Percentiles rank a stretch among this genome's conserved stretches.
Conservation (phyloP, 2,797 vertebrate genomes). For the Protosalanx chinensis region DNA sequence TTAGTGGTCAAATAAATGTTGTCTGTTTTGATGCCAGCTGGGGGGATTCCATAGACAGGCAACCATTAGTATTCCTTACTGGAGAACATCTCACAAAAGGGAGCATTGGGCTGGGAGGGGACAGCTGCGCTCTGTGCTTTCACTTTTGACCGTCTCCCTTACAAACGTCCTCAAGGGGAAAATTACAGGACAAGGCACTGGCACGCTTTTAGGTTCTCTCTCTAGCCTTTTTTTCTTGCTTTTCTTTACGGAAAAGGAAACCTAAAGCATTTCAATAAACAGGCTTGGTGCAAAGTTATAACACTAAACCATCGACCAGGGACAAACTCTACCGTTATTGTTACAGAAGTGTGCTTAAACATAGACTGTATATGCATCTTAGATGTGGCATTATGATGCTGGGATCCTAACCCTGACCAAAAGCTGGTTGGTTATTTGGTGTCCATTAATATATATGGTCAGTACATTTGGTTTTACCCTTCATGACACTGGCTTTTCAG, state of each 20-base stretch:
- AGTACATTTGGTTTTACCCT: slow-evolving; percentile 7
- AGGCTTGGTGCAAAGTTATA: slow-evolving; percentile 43
- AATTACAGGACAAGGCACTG: slow-evolving; percentile 69
- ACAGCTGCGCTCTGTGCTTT: slow-evolving; percentile 73
- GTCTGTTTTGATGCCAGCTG: slow-evolving; percentile 69
- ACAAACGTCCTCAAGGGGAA: slow-evolving; percentile 59
- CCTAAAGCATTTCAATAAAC: slow-evolving; percentile 49
- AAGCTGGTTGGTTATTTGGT: slow-evolving; percentile 27
- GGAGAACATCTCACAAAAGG: slow-evolving; percentile 63
- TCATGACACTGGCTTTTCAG: slow-evolving; percentile 24
- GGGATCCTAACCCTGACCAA: slow-evolving; percentile 30
- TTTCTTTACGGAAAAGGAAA: slow-evolving; percentile 55
- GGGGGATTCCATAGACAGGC: slow-evolving; percentile 52
- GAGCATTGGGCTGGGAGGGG: slow-evolving; percentile 56
- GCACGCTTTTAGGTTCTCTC: slow-evolving; percentile 54
- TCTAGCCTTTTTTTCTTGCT: slow-evolving; percentile 28
- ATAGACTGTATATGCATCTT: slow-evolving; percentile 28
- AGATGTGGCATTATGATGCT: slow-evolving; percentile 40
- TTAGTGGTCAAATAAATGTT: slow-evolving; percentile 60
- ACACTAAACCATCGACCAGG: slow-evolving; percentile 33
- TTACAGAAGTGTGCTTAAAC: slow-evolving; percentile 30
- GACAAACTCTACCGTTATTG: slow-evolving; percentile 28
- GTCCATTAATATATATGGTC: slow-evolving; percentile 31
- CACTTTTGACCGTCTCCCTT: slow-evolving; percentile 57
- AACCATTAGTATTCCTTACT: slow-evolving; percentile 72